Evolutionary conservation across 2,888 invertebrate genomes (phyloP).

Genomic region (Lasioglossum villosulum): DNA sequence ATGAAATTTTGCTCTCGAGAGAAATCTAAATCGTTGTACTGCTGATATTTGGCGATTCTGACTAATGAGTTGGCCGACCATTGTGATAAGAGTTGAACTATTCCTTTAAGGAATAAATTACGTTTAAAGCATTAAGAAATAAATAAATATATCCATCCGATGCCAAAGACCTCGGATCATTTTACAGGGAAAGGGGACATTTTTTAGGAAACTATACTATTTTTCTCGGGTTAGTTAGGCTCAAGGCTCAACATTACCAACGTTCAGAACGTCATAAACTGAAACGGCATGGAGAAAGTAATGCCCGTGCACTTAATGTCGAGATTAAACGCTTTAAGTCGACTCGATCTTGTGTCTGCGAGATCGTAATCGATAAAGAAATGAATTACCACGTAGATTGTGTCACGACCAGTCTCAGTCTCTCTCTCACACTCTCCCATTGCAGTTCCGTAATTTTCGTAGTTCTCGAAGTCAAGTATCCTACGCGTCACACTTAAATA

Average conservation of each 20-base stretch:
- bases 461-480: background rate
- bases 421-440: too few species aligned
- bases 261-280: constrained; percentile 36
- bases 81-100: too few species aligned
- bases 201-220: background rate
- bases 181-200: background rate
- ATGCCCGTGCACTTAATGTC: constrained; percentile 20
- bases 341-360: constrained; percentile 8
- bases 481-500: background rate
- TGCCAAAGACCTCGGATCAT: background rate
- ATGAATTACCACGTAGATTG: constrained; percentile 19
- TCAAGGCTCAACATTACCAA: background rate
- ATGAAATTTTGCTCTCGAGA: too few species aligned
- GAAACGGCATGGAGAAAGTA: constrained; percentile 47
- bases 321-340: constrained; percentile 37
- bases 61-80: too few species aligned
- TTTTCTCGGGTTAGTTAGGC: background rate
- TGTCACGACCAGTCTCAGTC: background rate
- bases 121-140: too few species aligned
- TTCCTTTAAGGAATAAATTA: too few species aligned
- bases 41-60: too few species aligned
- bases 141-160: background rate
- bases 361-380: constrained; percentile 29
- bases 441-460: constrained; percentile 6
- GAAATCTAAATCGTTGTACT: too few species aligned